phyloP scores from a whole-genome alignment of 2,113 vertebrate species.

The Syngnathus typhle region DNA sequence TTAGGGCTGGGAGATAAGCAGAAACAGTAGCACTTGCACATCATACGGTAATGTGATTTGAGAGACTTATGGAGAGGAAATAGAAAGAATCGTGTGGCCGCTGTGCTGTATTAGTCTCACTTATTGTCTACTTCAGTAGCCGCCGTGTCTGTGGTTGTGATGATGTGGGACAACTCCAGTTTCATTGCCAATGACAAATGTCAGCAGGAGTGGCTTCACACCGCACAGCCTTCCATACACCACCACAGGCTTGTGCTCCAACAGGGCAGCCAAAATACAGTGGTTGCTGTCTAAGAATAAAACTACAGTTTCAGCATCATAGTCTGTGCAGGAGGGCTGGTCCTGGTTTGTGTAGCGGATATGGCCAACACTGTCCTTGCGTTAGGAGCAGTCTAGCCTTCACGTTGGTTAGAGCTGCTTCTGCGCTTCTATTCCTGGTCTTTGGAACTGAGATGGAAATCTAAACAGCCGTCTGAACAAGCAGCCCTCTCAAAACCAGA shows the following conservation, averaged over 20 bases:
- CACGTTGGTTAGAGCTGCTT: constrained; percentile 12
- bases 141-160: constrained; percentile 53
- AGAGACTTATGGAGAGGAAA: constrained; percentile 49
- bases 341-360: constrained; percentile 23
- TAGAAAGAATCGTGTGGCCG: constrained; percentile 50
- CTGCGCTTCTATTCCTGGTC: constrained; percentile 55
- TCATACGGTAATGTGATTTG: constrained; percentile 62
- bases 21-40: constrained; percentile 55
- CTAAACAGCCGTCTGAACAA: constrained; percentile 67
- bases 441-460: constrained; percentile 66
- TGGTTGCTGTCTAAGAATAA: constrained; percentile 61
- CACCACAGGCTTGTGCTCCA: constrained; percentile 50
- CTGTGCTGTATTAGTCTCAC: constrained; percentile 54
- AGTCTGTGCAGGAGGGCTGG: constrained; percentile 28
- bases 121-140: constrained; percentile 59
- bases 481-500: constrained; percentile 58
- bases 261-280: constrained; percentile 52
- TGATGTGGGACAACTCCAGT: constrained; percentile 52
- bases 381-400: constrained; percentile 20
- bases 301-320: constrained; percentile 49
- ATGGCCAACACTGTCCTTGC: constrained; percentile 21
- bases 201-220: constrained; percentile 49
- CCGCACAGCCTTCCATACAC: constrained; percentile 43
- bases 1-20: constrained; percentile 36
- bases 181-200: constrained; percentile 55